phyloP scores from a whole-genome alignment of 2,797 vertebrate genomes.

The Lophotriccus pileatus region DNA sequence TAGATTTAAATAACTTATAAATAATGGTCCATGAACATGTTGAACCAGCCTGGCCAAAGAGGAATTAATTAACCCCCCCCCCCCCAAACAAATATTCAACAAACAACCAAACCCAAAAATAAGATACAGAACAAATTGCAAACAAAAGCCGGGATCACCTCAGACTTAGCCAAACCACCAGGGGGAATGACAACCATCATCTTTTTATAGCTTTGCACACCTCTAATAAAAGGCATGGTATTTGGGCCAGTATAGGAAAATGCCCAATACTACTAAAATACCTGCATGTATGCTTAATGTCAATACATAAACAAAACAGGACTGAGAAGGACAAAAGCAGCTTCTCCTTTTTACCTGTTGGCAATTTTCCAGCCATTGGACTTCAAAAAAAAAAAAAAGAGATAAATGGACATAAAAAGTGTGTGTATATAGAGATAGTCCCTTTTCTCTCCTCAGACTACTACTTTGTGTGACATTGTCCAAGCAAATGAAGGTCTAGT shows the following conservation, averaged over 20 bases:
- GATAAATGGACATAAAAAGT: background rate
- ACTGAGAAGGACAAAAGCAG: background rate
- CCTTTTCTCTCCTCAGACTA: background rate
- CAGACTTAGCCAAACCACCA: background rate
- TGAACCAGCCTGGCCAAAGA: background rate
- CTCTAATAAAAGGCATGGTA: background rate
- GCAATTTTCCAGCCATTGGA: background rate
- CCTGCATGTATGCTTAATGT: background rate
- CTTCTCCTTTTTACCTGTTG: background rate
- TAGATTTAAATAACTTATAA: background rate
- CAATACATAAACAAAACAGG: background rate
- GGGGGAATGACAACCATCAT: background rate
- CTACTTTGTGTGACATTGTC: background rate
- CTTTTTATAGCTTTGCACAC: background rate
- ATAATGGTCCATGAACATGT: background rate
- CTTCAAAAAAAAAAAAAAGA: background rate
- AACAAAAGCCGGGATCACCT: background rate
- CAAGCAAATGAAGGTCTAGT: background rate
- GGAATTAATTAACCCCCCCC: fast-evolving
- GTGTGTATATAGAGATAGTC: background rate
- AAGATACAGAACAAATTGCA: background rate
- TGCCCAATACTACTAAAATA: background rate
- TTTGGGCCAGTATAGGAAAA: background rate
- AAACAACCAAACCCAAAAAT: background rate
- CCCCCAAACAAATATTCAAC: background rate